Evolutionary conservation across 2,888 invertebrate genomes (phyloP).

Genomic region (Megamerina dolium): DNA sequence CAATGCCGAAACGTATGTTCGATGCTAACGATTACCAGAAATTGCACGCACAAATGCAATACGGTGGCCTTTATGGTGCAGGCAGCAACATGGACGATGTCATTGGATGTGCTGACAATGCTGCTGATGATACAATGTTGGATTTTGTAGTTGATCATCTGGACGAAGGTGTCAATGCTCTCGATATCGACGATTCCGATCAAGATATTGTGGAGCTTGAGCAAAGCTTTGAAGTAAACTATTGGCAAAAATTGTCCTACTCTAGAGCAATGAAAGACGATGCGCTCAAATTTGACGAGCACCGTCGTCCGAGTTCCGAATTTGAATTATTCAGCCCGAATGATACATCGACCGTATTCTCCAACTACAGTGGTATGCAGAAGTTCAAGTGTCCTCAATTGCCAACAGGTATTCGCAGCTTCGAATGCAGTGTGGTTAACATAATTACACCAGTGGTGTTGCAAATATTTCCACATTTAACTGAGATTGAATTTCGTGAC

Average conservation of each 20-base stretch:
- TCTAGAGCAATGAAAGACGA: no score
- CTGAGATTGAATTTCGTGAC: constrained; percentile 50
- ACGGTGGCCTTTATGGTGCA: constrained; percentile 40
- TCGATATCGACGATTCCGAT: constrained; percentile 17
- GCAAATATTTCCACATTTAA: constrained; percentile 36
- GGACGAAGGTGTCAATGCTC: constrained; percentile 4
- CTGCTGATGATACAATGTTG: constrained; percentile 21
- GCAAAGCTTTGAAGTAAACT: constrained; percentile 26
- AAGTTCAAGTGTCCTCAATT: constrained; percentile 31
- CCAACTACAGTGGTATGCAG: constrained; percentile 30
- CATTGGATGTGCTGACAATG: constrained; percentile 45
- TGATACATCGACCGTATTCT: constrained; percentile 37
- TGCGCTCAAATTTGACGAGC: background rate
- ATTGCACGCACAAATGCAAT: constrained; percentile 34
- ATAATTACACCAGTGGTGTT: constrained; percentile 34
- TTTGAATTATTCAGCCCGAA: constrained; percentile 33
- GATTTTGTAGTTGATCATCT: constrained; percentile 23
- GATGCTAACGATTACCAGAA: constrained; percentile 28
- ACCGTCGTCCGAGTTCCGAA: constrained; percentile 6
- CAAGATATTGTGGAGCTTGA: constrained; percentile 25
- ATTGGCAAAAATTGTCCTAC: no score
- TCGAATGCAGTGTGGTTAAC: constrained; percentile 34
- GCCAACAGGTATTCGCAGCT: constrained; percentile 32
- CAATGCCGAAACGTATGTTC: constrained; percentile 24
- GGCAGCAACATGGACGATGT: constrained; percentile 36